phyloP scores from a whole-genome alignment of 1,140 invertebrate genomes.

The Acromyrmex echinatior region DNA sequence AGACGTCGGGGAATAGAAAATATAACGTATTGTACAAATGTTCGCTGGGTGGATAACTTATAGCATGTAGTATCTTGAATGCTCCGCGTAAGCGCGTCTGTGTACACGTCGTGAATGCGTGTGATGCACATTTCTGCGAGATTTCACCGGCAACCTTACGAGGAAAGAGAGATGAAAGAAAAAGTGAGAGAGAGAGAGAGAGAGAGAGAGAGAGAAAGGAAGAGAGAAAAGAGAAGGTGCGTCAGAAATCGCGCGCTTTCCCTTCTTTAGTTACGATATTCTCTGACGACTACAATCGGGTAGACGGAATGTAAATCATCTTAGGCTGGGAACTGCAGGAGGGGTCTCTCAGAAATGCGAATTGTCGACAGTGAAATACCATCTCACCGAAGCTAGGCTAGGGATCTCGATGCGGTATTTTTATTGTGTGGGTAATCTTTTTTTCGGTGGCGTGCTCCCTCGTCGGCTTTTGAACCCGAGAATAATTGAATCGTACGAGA shows the following conservation, averaged over 20 bases:
- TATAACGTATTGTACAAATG: constrained; percentile 76
- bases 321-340: constrained; percentile 12
- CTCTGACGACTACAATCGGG: background rate
- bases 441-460: constrained; percentile 15
- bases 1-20: constrained; percentile 57
- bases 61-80: constrained; percentile 68
- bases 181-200: background rate
- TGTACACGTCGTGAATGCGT: constrained; percentile 11
- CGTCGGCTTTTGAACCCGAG: constrained; percentile 30
- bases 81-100: background rate
- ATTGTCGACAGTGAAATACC: constrained; percentile 15
- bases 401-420: constrained; percentile 38
- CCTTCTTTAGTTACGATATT: constrained; percentile 31
- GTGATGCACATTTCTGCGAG: constrained; percentile 65
- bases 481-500: constrained; percentile 47
- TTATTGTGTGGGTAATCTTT: constrained; percentile 45
- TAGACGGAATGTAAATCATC: constrained; percentile 16
- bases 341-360: constrained; percentile 23
- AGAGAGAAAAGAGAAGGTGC: background rate
- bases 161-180: background rate
- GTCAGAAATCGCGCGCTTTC: constrained; percentile 25
- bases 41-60: constrained; percentile 68
- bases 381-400: background rate
- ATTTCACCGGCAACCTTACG: constrained; percentile 66
- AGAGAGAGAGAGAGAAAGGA: background rate